Evolutionary conservation across 2,888 invertebrate species (phyloP).

Genomic region (Dorcus hopei): DNA sequence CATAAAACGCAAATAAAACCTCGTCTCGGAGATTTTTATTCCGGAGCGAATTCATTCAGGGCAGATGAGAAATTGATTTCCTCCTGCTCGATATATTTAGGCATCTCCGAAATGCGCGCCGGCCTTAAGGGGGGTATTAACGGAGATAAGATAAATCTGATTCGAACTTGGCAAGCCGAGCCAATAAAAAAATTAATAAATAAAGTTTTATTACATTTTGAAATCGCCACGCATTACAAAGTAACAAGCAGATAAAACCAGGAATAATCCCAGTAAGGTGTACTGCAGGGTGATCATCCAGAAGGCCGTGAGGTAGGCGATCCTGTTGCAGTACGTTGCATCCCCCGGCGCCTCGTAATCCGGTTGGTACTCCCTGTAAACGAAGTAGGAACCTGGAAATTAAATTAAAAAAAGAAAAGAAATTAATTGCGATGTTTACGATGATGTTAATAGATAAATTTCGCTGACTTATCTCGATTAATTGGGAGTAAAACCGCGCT

Average conservation of each 20-base stretch:
- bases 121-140: too few relatives aligned
- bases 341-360: slow-evolving; percentile 21
- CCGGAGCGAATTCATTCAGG: too few relatives aligned
- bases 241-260: slow-evolving; percentile 39
- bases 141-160: too few relatives aligned
- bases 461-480: not conserved
- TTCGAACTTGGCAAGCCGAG: too few relatives aligned
- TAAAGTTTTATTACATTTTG: slow-evolving; percentile 23
- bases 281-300: slow-evolving; percentile 44
- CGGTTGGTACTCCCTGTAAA: slow-evolving; percentile 26
- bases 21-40: too few relatives aligned
- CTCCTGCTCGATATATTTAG: too few relatives aligned
- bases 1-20: too few relatives aligned
- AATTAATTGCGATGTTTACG: not conserved
- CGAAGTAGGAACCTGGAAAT: slow-evolving; percentile 23
- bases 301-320: slow-evolving; percentile 32
- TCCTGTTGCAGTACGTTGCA: slow-evolving; percentile 24
- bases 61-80: too few relatives aligned
- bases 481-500: too few relatives aligned
- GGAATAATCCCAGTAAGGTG: slow-evolving; percentile 35
- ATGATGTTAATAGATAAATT: not conserved
- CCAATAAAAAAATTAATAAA: too few relatives aligned
- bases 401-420: not conserved
- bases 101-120: too few relatives aligned
- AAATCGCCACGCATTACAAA: slow-evolving; percentile 41